Percentiles rank a stretch among this genome's conserved stretches.
Conservation (phyloP, 2,797 vertebrate genomes). For the Champsocephalus gunnari region DNA sequence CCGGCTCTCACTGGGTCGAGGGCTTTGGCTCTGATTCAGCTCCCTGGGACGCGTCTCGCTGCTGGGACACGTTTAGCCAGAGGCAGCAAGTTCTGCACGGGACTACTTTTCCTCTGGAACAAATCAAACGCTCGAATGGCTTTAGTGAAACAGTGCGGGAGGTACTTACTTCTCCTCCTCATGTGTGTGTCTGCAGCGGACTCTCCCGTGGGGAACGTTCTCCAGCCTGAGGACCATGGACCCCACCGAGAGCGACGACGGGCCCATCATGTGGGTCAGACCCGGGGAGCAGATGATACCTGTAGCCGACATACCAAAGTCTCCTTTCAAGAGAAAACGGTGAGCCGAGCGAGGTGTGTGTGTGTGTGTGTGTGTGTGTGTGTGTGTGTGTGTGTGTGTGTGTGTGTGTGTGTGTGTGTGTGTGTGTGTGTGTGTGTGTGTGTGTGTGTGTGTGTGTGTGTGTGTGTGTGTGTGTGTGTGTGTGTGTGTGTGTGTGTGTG, state of each 20-base stretch:
- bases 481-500: too few species aligned
- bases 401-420: too few species aligned
- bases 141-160: conserved; percentile 4
- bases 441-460: conserved; percentile 11
- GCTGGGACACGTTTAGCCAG: conserved; percentile 27
- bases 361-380: conserved; percentile 14
- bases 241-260: conserved; percentile 96
- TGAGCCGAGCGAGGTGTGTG: conserved; percentile 64
- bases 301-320: conserved; percentile 98
- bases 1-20: conserved; percentile 39
- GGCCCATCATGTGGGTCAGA: conserved; percentile 99
- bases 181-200: conserved; percentile 85
- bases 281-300: conserved; percentile 99
- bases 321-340: conserved; percentile 98
- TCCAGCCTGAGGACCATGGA: conserved; percentile 93
- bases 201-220: conserved; percentile 95
- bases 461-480: conserved; percentile 14
- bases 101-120: conserved; percentile 24
- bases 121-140: conserved; percentile 18
- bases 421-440: too few species aligned
- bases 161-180: not conserved
- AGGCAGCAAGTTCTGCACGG: not conserved
- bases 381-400: not conserved
- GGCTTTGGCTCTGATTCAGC: conserved; percentile 41
- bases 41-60: conserved; percentile 21